Percentiles rank a stretch among this genome's conserved stretches.
These are phyloP conservation scores for Carassius auratus DNA, from an alignment of 2,113 vertebrate species.

Conservation along the genomic window DNA sequence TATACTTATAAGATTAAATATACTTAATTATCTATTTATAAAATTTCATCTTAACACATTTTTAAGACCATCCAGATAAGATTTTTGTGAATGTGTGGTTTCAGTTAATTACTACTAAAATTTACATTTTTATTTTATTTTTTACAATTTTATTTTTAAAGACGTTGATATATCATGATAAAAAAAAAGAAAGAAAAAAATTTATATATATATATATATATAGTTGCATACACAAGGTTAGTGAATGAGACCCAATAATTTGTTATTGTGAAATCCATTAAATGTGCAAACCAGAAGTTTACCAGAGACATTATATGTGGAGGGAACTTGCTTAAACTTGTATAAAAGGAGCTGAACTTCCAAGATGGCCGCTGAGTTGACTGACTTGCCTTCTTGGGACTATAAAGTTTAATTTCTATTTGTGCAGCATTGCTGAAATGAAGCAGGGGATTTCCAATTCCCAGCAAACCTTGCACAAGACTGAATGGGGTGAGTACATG, in stretches of 20 bases:
- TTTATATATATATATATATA: too few species aligned
- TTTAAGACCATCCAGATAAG: neutral
- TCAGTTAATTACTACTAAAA: neutral
- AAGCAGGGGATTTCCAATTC: constrained; percentile 13
- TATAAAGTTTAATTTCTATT: neutral
- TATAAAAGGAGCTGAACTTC: neutral
- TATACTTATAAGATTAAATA: too few species aligned
- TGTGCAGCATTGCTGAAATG: neutral
- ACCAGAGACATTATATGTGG: too few species aligned
- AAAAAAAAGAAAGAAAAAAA: too few species aligned
- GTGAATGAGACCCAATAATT: too few species aligned
- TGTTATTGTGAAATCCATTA: too few species aligned
- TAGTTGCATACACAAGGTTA: too few species aligned
- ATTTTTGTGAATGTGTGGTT: neutral
- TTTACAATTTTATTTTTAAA: too few species aligned
- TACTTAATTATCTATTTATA: too few species aligned
- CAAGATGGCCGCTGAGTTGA: neutral
- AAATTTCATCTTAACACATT: neutral
- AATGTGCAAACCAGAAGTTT: too few species aligned
- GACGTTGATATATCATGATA: too few species aligned
- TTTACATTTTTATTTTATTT: too few species aligned
- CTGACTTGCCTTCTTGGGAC: neutral
- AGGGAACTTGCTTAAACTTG: neutral
- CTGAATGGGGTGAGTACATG: neutral
- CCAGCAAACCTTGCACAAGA: neutral